Evolutionary conservation across 2,113 vertebrate species (phyloP), one percentile per base, ranked within the genome.

Genomic region (Merops nubicus): DNA sequence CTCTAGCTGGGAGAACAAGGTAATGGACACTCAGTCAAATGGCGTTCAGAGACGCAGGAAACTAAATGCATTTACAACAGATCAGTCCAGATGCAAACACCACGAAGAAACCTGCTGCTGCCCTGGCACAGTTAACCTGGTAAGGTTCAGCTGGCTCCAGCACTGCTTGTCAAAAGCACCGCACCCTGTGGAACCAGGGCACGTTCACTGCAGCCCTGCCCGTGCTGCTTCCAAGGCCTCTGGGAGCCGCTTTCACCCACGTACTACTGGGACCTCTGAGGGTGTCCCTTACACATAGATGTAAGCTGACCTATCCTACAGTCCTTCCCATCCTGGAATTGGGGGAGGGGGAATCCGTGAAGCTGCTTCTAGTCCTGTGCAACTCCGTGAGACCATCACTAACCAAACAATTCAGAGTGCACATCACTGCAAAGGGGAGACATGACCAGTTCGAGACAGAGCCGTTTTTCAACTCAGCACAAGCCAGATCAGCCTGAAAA

Each of bases 331-430:
- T 0, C 21, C 70, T 45, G 29, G 65, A 67, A 59, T 0, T 15
- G 40, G 15, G 12, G 15, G 10, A 3, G 2, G 6, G 12, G 0
- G 2, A 3, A 18, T 9, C 20, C 2, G 43, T 34, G 50, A 28
- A 38, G 33, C 73, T 51, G 33, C 50, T n/a, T 16, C 3, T 0
- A 47, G 31, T 64, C 36, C 21, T 28, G n/a, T 3, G 2, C 28
- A 33, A 0, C 54, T 36, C 81, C 4, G 31, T 36, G 14, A 36
- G 13, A 13, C 9, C 7, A 36, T 34, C 59, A 6, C 28, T 26
- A 23, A 0, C 65, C 65, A 67, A 57, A 70, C 1, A 48, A 36
- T 18, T 54, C 47, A 20, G 7, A 5, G 22, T 2, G 33, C 42
- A 50, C 11, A 3, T 36, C 18, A 5, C 18, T 72, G 72, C 75